These are phyloP conservation scores for Microcebus tavaratra DNA, from an alignment of 2,113 vertebrate genomes.

Conservation along the genomic window DNA sequence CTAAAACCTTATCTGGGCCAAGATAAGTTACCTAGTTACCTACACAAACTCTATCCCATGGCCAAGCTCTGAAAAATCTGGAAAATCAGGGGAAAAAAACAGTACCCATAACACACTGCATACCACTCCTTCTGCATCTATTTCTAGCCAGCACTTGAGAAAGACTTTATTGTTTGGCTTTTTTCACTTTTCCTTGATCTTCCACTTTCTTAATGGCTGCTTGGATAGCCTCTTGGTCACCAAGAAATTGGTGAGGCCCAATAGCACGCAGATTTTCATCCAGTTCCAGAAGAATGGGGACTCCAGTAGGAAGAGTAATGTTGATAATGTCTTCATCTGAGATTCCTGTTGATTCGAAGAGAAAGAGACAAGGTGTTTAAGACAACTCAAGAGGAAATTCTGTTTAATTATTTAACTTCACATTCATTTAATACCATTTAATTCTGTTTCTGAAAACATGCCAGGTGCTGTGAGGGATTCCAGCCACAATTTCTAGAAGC, in stretches of 20 bases:
- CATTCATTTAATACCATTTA: background rate
- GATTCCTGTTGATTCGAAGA: slow-evolving; percentile 88
- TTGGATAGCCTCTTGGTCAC: slow-evolving; percentile 94
- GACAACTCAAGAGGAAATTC: background rate
- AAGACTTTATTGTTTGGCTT: slow-evolving; percentile 73
- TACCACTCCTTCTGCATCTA: background rate
- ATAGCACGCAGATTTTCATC: slow-evolving; percentile 92
- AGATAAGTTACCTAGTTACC: background rate
- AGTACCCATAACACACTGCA: slow-evolving; percentile 60
- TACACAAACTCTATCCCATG: background rate
- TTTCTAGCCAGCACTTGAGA: background rate
- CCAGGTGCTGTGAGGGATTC: background rate
- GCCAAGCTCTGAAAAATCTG: slow-evolving; percentile 12
- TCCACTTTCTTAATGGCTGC: slow-evolving; percentile 98
- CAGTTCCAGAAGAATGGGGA: slow-evolving; percentile 94
- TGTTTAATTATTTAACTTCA: background rate
- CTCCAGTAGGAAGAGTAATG: slow-evolving; percentile 95
- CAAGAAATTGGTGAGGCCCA: slow-evolving; percentile 92
- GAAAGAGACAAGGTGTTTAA: background rate
- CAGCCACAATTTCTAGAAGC: background rate
- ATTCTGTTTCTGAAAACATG: background rate
- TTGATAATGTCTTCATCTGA: slow-evolving; percentile 92
- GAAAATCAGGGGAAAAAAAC: background rate
- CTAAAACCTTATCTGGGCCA: background rate
- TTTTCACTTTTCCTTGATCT: slow-evolving; percentile 96